Conservation (phyloP, 2,797 vertebrate genomes). For the Falco berigora region DNA sequence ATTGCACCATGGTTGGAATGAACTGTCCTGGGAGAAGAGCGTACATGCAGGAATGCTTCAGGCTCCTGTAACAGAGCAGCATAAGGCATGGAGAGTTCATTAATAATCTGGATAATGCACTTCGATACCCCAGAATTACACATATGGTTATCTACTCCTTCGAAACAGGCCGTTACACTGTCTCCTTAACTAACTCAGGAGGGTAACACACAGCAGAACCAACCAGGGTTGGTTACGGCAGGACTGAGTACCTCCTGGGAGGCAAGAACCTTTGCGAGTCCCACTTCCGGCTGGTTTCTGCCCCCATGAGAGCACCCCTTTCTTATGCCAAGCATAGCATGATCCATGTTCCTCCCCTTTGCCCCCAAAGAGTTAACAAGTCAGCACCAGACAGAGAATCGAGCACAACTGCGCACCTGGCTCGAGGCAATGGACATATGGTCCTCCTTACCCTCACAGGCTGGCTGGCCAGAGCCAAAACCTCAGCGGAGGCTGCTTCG, state of each 20-base stretch:
- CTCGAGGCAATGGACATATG: not conserved
- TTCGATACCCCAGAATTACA: not conserved
- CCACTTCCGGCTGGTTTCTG: not conserved
- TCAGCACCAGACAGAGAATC: not conserved
- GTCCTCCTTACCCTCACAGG: not conserved
- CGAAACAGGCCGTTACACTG: not conserved
- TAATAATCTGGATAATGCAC: not conserved
- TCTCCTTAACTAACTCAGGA: not conserved
- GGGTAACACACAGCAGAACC: not conserved
- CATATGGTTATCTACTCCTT: not conserved
- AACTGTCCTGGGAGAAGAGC: not conserved
- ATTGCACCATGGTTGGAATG: accelerated
- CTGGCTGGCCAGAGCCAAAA: not conserved
- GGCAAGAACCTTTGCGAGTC: accelerated
- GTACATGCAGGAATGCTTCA: not conserved
- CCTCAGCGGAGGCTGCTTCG: not conserved
- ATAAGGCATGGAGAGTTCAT: not conserved
- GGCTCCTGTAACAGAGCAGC: not conserved
- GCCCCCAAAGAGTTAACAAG: not conserved
- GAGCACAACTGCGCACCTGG: not conserved
- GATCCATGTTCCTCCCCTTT: not conserved
- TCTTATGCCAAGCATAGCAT: accelerated
- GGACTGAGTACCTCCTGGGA: not conserved
- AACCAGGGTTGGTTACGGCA: not conserved
- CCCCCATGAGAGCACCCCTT: not conserved